These are phyloP conservation scores for Phylloscopus trochilus DNA, from an alignment of 2,113 vertebrate species.

Conservation along the genomic window DNA sequence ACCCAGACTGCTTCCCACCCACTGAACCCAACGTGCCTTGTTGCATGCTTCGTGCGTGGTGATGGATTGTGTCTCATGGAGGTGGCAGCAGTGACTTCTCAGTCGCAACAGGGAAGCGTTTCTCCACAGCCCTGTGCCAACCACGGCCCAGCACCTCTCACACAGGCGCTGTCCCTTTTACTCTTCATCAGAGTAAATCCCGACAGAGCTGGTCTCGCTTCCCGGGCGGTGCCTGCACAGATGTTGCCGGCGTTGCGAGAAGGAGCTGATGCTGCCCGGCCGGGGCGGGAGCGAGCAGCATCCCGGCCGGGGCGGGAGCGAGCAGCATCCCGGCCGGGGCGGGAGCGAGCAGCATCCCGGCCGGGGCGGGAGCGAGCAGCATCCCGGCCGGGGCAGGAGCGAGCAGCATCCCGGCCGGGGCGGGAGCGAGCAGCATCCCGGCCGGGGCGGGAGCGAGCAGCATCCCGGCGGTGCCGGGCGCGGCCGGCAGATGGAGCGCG, in stretches of 20 bases:
- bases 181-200: neutral
- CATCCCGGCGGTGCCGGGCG: neutral
- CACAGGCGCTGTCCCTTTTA: neutral
- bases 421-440: no score
- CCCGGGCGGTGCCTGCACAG: neutral
- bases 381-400: rapidly evolving
- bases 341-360: neutral
- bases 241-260: rapidly evolving
- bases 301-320: rapidly evolving
- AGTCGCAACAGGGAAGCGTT: neutral
- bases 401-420: neutral
- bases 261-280: neutral
- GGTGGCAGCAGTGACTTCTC: neutral
- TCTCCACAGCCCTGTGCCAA: neutral
- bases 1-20: neutral
- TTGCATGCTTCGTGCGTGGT: neutral
- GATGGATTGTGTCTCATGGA: rapidly evolving
- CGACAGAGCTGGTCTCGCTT: neutral
- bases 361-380: no score
- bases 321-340: neutral
- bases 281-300: neutral
- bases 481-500: conserved; percentile 49
- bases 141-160: neutral
- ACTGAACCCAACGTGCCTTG: rapidly evolving
- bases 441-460: rapidly evolving